Evolutionary conservation across 2,113 vertebrate species (phyloP).

Genomic region (Tragulus kanchil): DNA sequence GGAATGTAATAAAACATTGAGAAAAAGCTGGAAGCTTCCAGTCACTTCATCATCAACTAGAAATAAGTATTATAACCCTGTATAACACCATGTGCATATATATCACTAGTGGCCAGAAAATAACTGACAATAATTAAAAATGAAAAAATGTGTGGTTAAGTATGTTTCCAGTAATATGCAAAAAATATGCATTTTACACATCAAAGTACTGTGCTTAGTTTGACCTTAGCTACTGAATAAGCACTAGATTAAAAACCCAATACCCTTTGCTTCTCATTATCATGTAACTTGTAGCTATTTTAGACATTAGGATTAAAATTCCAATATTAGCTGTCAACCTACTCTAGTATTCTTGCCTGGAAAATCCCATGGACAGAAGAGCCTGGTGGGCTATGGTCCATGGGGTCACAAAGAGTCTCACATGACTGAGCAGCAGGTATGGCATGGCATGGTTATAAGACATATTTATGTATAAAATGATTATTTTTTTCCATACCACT

Average conservation of each 20-base stretch:
- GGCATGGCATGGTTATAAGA: neutral
- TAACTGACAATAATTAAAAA: conserved; percentile 61
- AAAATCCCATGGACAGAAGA: neutral
- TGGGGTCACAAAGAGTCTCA: neutral
- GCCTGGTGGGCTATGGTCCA: neutral
- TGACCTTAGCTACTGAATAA: conserved; percentile 62
- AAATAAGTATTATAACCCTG: conserved; percentile 61
- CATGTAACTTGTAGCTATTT: neutral
- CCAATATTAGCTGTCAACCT: neutral
- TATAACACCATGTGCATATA: conserved; percentile 22
- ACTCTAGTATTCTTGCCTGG: neutral
- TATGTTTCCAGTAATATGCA: conserved; percentile 29
- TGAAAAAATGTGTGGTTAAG: conserved; percentile 5
- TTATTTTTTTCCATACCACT: neutral
- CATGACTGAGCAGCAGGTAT: neutral
- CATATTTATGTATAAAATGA: neutral
- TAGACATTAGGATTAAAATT: conserved; percentile 15
- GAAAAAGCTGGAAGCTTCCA: conserved; percentile 67
- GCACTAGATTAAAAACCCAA: conserved; percentile 41
- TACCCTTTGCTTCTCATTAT: neutral
- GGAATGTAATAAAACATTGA: conserved; percentile 76
- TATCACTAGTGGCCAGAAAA: conserved; percentile 10
- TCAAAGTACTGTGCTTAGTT: neutral
- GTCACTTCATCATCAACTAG: conserved; percentile 68
- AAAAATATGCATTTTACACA: conserved; percentile 53